A percentile compares a stretch with the other conserved stretches of the same genome.
Evolutionary conservation across 35 echinoderm and acorn worm genomes (phyloP).

Genomic region (Heliocidaris tuberculata): DNA sequence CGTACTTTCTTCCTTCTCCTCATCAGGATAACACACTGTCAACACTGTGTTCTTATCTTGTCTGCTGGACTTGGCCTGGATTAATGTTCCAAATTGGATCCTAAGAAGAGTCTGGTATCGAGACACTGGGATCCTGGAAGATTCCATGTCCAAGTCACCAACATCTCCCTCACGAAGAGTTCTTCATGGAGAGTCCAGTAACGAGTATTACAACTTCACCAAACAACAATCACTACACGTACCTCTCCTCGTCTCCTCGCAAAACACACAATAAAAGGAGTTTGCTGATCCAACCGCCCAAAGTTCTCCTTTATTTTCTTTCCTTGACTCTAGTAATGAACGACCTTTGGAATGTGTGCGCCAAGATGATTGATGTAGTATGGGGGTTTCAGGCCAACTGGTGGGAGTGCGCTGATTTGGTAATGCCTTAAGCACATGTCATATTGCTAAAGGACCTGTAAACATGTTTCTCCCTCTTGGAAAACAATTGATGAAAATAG

Average conservation of each 20-base stretch:
- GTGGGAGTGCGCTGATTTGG: neutral
- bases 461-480: neutral
- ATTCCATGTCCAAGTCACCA: neutral
- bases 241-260: neutral
- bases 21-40: neutral
- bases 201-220: neutral
- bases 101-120: neutral
- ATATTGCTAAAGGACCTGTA: neutral
- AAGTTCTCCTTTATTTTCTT: constrained; percentile 12
- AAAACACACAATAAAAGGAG: constrained; percentile 11
- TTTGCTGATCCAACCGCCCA: neutral
- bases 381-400: neutral
- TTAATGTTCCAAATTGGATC: constrained; percentile 13
- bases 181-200: neutral
- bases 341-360: constrained; percentile 4
- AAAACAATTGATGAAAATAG: constrained; percentile 14
- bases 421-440: constrained; percentile 6
- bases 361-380: neutral
- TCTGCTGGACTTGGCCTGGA: neutral
- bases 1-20: neutral
- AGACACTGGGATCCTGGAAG: neutral
- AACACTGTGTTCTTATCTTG: neutral
- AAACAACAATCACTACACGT: neutral
- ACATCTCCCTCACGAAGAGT: neutral
- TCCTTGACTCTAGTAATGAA: neutral